These are phyloP conservation scores for Apodemia zela DNA, from an alignment of 2,888 invertebrate species.

Conservation along the genomic window DNA sequence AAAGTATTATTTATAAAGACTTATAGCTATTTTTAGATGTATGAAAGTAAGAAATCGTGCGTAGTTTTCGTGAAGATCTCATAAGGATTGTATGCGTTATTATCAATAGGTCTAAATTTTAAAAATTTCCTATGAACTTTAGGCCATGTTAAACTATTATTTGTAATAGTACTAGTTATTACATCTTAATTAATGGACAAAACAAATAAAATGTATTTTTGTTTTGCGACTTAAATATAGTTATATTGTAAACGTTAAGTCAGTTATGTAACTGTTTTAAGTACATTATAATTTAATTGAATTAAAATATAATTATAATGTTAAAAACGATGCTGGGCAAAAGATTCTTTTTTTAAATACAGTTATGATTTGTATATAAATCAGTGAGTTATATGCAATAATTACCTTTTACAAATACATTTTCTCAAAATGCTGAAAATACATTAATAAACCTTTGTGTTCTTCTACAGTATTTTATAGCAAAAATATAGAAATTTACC, in stretches of 20 bases:
- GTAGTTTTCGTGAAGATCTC: conserved; percentile 13
- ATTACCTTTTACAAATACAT: no score
- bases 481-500: no score
- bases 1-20: conserved; percentile 14
- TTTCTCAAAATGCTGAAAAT: no score
- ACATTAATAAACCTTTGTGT: no score
- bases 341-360: no score
- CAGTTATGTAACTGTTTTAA: background rate
- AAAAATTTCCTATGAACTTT: conserved; percentile 6
- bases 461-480: no score
- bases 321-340: no score
- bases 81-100: conserved; percentile 2
- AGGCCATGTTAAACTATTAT: conserved; percentile 12
- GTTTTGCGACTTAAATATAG: background rate
- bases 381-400: no score
- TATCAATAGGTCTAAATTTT: conserved; percentile 11
- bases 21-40: conserved; percentile 6
- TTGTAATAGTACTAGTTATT: background rate
- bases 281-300: background rate
- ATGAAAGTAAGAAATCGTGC: conserved; percentile 7
- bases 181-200: background rate
- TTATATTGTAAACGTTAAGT: background rate
- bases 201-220: background rate
- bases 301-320: no score
- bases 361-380: no score